phyloP scores from a whole-genome alignment of 2,888 invertebrate species.

The Phalera bucephala region DNA sequence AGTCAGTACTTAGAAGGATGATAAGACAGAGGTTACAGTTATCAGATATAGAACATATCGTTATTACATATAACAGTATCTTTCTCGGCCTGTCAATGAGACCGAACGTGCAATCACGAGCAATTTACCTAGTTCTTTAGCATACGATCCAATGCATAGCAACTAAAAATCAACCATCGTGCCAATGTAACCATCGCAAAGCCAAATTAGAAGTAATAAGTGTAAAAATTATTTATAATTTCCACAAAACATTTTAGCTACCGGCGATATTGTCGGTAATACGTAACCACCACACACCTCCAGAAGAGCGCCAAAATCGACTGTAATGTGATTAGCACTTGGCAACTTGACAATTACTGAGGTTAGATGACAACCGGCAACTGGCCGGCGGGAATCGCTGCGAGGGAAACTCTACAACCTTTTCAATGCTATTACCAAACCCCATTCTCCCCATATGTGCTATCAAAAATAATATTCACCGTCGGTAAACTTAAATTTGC shows the following conservation, averaged over 20 bases:
- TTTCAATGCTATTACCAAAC: neutral
- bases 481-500: neutral
- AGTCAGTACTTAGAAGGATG: no score
- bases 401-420: neutral
- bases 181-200: neutral
- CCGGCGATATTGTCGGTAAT: neutral
- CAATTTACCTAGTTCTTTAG: no score
- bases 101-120: no score
- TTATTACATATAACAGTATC: no score
- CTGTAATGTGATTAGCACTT: neutral
- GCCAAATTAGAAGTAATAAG: neutral
- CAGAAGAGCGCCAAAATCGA: neutral
- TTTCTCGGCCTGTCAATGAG: no score
- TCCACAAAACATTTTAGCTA: neutral
- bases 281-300: neutral
- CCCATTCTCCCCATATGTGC: no score
- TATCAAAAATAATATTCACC: neutral
- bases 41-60: no score
- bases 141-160: no score
- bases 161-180: no score
- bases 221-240: constrained; percentile 2
- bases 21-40: no score
- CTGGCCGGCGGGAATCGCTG: neutral
- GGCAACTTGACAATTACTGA: neutral
- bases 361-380: neutral